Percentiles rank a stretch among this genome's conserved stretches.
Evolutionary conservation across 1,140 invertebrate species (phyloP).

Genomic region (Liolophura sinensis): DNA sequence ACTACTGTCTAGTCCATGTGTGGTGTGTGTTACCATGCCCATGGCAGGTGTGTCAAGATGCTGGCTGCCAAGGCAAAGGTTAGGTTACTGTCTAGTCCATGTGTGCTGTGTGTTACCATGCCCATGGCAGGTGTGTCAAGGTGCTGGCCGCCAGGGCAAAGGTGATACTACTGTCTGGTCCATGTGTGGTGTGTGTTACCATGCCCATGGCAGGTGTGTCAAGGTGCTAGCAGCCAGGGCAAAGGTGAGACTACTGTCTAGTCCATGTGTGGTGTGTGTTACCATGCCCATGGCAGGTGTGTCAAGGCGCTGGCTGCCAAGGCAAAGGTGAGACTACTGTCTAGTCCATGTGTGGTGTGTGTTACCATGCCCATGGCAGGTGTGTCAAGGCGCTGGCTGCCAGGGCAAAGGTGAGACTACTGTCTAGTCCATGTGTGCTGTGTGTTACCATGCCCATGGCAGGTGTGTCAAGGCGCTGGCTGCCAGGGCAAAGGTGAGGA

Average conservation of each 20-base stretch:
- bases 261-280: no score
- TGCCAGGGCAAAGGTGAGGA: conserved; percentile 66
- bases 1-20: no score
- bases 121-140: conserved; percentile 87
- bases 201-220: conserved; percentile 88
- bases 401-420: conserved; percentile 65
- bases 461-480: conserved; percentile 82
- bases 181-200: conserved; percentile 82
- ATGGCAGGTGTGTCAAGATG: no score
- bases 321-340: no score
- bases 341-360: conserved; percentile 77
- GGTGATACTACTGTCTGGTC: no score
- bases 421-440: no score
- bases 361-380: conserved; percentile 89
- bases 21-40: no score
- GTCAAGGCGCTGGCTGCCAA: no score
- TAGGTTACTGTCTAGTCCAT: no score
- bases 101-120: conserved; percentile 82
- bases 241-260: no score
- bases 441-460: conserved; percentile 92
- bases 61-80: no score
- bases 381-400: conserved; percentile 83
- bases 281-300: no score
- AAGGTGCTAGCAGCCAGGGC: conserved; percentile 74
- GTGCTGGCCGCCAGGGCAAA: conserved; percentile 73